Conservation (phyloP, 2,113 vertebrate species). For the Ictalurus furcatus region DNA sequence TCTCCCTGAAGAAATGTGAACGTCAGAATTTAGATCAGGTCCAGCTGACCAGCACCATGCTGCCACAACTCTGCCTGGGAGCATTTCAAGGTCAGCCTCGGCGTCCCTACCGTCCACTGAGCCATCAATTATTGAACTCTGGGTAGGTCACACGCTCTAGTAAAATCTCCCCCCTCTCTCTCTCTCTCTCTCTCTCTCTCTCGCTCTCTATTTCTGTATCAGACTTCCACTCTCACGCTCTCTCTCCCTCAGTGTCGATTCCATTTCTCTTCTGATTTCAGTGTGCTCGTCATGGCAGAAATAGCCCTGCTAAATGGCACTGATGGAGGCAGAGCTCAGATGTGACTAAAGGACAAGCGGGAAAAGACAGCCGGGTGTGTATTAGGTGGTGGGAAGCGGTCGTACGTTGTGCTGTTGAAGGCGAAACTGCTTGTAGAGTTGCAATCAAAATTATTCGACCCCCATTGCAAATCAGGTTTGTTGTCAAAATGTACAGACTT, state of each 20-base stretch:
- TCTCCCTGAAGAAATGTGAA: not conserved
- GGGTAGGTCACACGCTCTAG: conserved; percentile 46
- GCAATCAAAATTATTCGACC: too few species aligned
- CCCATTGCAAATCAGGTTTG: too few species aligned
- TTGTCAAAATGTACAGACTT: too few species aligned
- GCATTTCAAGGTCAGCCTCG: conserved; percentile 68
- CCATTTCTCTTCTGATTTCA: conserved; percentile 15
- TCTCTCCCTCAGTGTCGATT: not conserved
- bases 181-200: conserved; percentile 19
- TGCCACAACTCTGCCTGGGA: conserved; percentile 56
- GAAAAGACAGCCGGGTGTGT: not conserved
- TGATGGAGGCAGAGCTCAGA: not conserved
- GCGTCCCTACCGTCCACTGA: conserved; percentile 53
- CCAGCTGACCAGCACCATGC: conserved; percentile 59
- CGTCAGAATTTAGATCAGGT: conserved; percentile 46
- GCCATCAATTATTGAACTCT: conserved; percentile 72
- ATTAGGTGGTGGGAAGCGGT: too few species aligned
- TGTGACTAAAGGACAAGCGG: conserved; percentile 1
- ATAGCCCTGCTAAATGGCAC: not conserved
- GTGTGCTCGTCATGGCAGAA: not conserved
- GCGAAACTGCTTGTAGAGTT: not conserved
- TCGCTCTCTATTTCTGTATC: conserved; percentile 15
- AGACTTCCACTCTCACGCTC: conserved; percentile 51
- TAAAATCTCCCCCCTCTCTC: conserved; percentile 2
- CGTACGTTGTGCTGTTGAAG: not conserved